Evolutionary conservation across 1,140 invertebrate species (phyloP).

Genomic region (Argopecten irradians): DNA sequence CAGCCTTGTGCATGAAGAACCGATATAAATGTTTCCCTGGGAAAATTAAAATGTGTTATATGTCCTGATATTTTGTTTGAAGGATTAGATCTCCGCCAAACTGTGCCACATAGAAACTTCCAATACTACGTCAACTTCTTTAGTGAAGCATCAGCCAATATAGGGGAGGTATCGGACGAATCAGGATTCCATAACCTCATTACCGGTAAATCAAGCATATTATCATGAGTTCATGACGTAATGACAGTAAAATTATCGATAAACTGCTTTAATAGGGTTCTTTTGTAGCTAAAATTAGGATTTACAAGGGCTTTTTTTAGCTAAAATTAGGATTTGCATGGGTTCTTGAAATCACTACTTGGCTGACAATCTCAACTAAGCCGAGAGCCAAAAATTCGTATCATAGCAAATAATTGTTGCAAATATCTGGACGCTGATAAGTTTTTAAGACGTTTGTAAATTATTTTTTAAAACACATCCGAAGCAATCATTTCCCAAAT

Average conservation of each 20-base stretch:
- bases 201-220: too few relatives aligned
- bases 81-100: constrained; percentile 56
- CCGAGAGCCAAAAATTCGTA: too few relatives aligned
- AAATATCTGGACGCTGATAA: too few relatives aligned
- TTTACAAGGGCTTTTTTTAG: background rate
- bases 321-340: too few relatives aligned
- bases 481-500: too few relatives aligned
- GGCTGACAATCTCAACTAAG: background rate
- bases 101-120: constrained; percentile 40
- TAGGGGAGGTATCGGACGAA: constrained; percentile 21
- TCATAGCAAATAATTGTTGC: too few relatives aligned
- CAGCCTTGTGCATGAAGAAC: too few relatives aligned
- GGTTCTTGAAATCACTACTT: background rate
- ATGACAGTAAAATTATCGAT: background rate
- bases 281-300: background rate
- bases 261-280: background rate
- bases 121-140: constrained; percentile 50
- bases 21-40: too few relatives aligned
- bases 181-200: constrained; percentile 48
- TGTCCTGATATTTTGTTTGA: background rate
- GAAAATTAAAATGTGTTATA: background rate
- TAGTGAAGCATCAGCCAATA: constrained; percentile 39
- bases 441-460: too few relatives aligned
- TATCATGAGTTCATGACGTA: background rate
- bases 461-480: too few relatives aligned